Percentiles rank a stretch among this genome's conserved stretches.
phyloP scores from a whole-genome alignment of 2,888 invertebrate genomes.

The Hoplodrina blanda region DNA sequence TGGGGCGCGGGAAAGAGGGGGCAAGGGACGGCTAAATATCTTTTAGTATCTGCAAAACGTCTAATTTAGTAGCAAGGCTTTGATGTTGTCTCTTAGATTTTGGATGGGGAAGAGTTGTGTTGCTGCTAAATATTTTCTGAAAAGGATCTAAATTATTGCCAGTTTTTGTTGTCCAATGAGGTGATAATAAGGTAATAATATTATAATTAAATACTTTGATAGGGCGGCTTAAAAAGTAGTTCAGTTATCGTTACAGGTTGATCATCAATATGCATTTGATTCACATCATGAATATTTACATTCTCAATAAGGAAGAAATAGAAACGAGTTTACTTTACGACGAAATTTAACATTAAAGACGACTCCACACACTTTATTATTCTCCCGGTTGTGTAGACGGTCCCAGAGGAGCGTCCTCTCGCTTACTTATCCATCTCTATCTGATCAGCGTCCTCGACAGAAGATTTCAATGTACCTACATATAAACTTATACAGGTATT shows the following conservation, averaged over 20 bases:
- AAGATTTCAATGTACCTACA: slow-evolving; percentile 68
- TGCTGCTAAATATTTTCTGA: neutral
- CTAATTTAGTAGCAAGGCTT: slow-evolving; percentile 85
- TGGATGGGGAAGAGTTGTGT: slow-evolving; percentile 64
- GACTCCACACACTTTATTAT: slow-evolving; percentile 61
- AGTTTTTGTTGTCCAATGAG: neutral
- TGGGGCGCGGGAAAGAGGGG: slow-evolving; percentile 51
- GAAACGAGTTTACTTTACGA: neutral
- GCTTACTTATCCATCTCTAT: slow-evolving; percentile 85
- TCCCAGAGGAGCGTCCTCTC: slow-evolving; percentile 82
- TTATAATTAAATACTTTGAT: neutral
- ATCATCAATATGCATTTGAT: neutral
- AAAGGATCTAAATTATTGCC: neutral
- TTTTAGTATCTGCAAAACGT: slow-evolving; percentile 89
- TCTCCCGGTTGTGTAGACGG: slow-evolving; percentile 65
- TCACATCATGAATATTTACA: neutral
- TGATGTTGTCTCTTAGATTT: slow-evolving; percentile 76
- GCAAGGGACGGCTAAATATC: slow-evolving; percentile 80
- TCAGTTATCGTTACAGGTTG: too few relatives aligned
- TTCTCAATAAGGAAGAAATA: neutral
- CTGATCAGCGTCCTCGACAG: slow-evolving; percentile 77
- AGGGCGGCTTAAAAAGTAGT: too few relatives aligned
- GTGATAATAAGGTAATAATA: neutral
- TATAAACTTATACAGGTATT: slow-evolving; percentile 47
- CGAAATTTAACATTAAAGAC: slow-evolving; percentile 1